A percentile compares a stretch with the other conserved stretches of the same genome.
These are phyloP conservation scores for Poliocrania exsul DNA, from an alignment of 2,797 vertebrate genomes.

Conservation along the genomic window DNA sequence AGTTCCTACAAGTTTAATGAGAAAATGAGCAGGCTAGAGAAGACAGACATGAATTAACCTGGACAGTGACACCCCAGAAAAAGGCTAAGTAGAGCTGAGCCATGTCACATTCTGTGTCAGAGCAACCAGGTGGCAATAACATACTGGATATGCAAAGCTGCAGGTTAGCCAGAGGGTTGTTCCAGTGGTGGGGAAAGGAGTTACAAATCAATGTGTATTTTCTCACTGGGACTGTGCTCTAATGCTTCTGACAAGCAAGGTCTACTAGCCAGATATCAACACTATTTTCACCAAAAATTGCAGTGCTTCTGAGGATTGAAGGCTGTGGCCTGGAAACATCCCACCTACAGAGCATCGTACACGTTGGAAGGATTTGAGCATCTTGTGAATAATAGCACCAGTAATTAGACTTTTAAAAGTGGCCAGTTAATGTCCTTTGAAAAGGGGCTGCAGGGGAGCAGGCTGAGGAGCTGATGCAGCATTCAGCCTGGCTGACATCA, in stretches of 20 bases:
- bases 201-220: not conserved
- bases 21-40: not conserved
- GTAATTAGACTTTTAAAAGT: not conserved
- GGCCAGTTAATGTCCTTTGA: not conserved
- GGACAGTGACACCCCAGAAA: not conserved
- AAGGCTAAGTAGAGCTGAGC: not conserved
- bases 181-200: not conserved
- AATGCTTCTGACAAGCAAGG: not conserved
- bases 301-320: not conserved
- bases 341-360: not conserved
- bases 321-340: not conserved
- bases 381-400: not conserved
- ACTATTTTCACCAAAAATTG: not conserved
- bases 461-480: not conserved
- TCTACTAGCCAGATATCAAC: not conserved
- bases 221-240: fast-evolving
- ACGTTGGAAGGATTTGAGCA: not conserved
- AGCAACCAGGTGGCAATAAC: not conserved
- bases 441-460: not conserved
- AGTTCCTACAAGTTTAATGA: not conserved
- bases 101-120: not conserved
- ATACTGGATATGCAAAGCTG: not conserved
- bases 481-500: not conserved
- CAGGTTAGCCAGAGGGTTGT: not conserved
- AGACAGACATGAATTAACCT: not conserved